These are phyloP conservation scores for Drosophila lacteicornis DNA, from an alignment of 1,140 invertebrate genomes.

Conservation along the genomic window DNA sequence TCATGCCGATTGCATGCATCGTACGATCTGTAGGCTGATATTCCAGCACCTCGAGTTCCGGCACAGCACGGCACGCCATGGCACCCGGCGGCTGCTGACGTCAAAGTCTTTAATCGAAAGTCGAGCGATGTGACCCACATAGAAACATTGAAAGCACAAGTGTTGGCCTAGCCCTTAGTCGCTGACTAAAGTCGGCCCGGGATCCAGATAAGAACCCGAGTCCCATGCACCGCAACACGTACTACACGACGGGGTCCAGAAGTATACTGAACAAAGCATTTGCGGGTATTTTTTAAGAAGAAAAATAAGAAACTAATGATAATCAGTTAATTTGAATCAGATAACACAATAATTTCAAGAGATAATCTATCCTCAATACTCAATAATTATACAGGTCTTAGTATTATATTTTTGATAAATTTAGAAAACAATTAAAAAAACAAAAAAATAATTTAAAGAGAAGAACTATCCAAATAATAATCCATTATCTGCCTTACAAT, in stretches of 20 bases:
- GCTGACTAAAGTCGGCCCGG: slow-evolving; percentile 48
- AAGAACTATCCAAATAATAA: too few relatives aligned
- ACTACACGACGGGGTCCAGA: slow-evolving; percentile 32
- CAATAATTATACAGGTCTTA: too few relatives aligned
- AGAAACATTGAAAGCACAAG: slow-evolving; percentile 56
- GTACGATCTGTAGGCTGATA: slow-evolving; percentile 54
- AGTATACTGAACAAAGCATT: slow-evolving; percentile 1
- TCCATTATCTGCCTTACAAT: too few relatives aligned
- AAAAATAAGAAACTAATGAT: too few relatives aligned
- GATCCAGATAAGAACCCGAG: slow-evolving; percentile 46
- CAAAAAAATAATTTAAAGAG: too few relatives aligned
- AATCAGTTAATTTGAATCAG: too few relatives aligned
- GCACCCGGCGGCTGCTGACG: slow-evolving; percentile 47
- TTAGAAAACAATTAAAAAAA: too few relatives aligned
- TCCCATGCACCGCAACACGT: slow-evolving; percentile 65
- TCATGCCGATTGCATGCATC: slow-evolving; percentile 62
- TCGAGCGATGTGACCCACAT: slow-evolving; percentile 63
- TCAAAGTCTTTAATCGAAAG: slow-evolving; percentile 68
- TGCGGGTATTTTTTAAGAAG: too few relatives aligned
- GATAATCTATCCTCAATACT: too few relatives aligned
- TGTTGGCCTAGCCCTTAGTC: slow-evolving; percentile 53
- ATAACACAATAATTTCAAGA: too few relatives aligned
- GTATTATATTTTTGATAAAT: too few relatives aligned
- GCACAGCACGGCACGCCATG: slow-evolving; percentile 11
- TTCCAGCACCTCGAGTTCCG: slow-evolving; percentile 49